Percentiles rank a stretch among this genome's conserved stretches.
phyloP scores from a whole-genome alignment of 35 echinoderm and acorn worm species.

The Apostichopus parvimensis region DNA sequence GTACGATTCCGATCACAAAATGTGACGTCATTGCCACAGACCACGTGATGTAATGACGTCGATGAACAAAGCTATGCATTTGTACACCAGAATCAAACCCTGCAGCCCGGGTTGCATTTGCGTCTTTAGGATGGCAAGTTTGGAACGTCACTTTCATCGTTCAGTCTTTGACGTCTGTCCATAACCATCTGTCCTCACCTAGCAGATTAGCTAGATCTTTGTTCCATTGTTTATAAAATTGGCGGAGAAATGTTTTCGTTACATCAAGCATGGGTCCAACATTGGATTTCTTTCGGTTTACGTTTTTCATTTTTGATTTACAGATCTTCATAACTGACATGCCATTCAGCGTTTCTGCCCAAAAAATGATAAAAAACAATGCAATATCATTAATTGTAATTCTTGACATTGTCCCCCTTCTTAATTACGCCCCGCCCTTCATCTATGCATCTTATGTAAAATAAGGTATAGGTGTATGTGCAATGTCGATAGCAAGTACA shows the following conservation, averaged over 20 bases:
- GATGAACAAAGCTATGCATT: too few species aligned
- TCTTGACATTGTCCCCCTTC: too few species aligned
- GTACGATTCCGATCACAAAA: too few species aligned
- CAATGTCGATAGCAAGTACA: too few species aligned
- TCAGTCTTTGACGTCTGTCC: slow-evolving; percentile 39
- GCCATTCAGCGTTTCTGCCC: neutral
- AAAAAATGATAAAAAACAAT: neutral
- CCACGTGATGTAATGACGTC: too few species aligned
- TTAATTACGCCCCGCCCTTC: too few species aligned
- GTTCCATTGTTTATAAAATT: slow-evolving; percentile 48
- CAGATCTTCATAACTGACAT: slow-evolving; percentile 14
- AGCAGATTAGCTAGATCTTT: slow-evolving; percentile 33
- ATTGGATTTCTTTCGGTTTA: slow-evolving; percentile 31
- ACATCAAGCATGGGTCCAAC: slow-evolving; percentile 41
- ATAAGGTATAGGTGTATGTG: too few species aligned
- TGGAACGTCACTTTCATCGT: neutral
- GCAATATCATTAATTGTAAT: too few species aligned
- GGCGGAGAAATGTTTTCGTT: slow-evolving; percentile 37
- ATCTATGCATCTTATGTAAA: too few species aligned
- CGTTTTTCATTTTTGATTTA: neutral
- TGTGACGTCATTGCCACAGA: too few species aligned
- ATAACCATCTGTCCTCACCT: slow-evolving; percentile 23
- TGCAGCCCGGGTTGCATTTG: too few species aligned
- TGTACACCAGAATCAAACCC: too few species aligned
- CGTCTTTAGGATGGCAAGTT: neutral